A percentile compares a stretch with the other conserved stretches of the same genome.
phyloP scores from a whole-genome alignment of 2,113 vertebrate genomes.

The Phoenicopterus ruber region DNA sequence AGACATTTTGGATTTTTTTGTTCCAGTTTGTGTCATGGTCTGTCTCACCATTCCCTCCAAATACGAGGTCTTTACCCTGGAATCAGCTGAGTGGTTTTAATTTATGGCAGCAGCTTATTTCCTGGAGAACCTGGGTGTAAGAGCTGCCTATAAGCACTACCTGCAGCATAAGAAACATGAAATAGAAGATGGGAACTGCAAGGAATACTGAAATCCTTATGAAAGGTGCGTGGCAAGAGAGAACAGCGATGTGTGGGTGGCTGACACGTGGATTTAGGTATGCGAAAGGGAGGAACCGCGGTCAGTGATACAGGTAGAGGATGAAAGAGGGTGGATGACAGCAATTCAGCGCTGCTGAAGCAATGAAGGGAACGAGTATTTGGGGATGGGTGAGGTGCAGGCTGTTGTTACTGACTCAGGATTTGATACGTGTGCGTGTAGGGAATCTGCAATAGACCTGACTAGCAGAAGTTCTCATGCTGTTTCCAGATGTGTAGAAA shows the following conservation, averaged over 20 bases:
- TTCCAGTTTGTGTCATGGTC: neutral
- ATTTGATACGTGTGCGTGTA: rapidly evolving
- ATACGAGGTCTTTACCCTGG: neutral
- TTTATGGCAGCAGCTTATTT: neutral
- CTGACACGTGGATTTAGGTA: neutral
- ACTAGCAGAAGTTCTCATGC: neutral
- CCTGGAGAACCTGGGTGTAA: neutral
- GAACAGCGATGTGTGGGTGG: neutral
- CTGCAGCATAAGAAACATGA: neutral
- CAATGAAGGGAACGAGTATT: neutral
- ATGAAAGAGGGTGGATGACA: neutral
- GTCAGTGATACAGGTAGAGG: neutral
- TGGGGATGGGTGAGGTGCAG: neutral
- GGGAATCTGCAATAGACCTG: neutral
- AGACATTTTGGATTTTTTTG: neutral
- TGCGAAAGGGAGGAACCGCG: neutral
- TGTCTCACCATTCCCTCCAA: neutral
- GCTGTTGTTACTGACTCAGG: neutral
- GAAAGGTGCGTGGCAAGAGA: neutral
- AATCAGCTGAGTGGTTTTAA: neutral
- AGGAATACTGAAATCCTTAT: neutral
- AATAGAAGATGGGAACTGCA: neutral
- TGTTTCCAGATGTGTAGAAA: neutral
- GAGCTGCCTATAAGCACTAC: neutral
- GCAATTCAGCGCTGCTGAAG: neutral